Evolutionary conservation across 92 coral and sea anemone species (phyloP).

Genomic region (Porites divaricata): DNA sequence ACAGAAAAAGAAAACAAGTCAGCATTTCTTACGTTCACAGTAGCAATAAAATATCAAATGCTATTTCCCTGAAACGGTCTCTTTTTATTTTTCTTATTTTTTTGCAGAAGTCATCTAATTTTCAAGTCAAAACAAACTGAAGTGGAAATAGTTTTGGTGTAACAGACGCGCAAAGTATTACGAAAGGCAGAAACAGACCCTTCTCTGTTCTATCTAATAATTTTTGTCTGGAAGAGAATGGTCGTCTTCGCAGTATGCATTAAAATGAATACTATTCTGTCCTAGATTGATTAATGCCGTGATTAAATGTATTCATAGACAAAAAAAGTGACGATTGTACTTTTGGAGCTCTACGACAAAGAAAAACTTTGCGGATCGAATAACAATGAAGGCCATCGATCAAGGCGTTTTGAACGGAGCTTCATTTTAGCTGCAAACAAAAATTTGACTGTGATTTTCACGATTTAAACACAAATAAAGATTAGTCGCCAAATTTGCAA

Average conservation of each 20-base stretch:
- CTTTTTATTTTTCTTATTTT: no score
- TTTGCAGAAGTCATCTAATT: not conserved
- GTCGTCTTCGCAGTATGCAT: slow-evolving; percentile 3
- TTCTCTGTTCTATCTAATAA: no score
- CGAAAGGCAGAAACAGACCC: no score
- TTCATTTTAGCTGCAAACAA: not conserved
- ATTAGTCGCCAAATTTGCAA: not conserved
- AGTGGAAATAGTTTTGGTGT: not conserved
- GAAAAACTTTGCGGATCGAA: slow-evolving; percentile 1
- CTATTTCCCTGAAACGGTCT: no score
- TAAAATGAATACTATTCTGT: not conserved
- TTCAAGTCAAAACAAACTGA: not conserved
- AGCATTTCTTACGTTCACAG: not conserved
- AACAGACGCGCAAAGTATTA: no score
- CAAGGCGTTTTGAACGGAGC: not conserved
- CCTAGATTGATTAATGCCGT: slow-evolving; percentile 9
- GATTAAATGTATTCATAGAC: not conserved
- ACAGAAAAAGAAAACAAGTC: not conserved
- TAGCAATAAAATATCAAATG: not conserved
- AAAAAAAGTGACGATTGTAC: not conserved
- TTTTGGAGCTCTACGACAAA: not conserved
- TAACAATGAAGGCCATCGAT: not conserved
- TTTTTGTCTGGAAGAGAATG: not conserved
- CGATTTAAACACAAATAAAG: not conserved
- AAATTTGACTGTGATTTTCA: not conserved